Base-by-base conservation (phyloP, 2,888 invertebrate genomes). In the Venusia cambrica region DNA sequence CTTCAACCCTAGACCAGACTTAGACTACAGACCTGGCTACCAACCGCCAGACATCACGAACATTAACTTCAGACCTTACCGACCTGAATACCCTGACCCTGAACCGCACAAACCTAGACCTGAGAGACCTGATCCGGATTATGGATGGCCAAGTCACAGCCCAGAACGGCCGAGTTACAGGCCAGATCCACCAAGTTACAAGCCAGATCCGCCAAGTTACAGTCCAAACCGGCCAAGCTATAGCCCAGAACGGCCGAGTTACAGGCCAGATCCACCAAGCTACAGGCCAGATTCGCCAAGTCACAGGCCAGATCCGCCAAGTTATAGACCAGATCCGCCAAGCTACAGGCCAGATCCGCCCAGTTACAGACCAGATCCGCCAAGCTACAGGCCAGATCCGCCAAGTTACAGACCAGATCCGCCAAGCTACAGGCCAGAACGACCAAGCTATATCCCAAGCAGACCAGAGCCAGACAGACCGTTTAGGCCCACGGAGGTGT, bases 31-130 rank as follows among this genome's bases (percentile, higher is more conserved):
- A 6, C 61, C 63, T 0, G 45, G 38, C 6, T 61, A 48, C 12
- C 58, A 54, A 30, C 71, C 72, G 1, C 46, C 45, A 2, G 65
- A 58, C 13, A 47, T 54, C 10, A 54, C 54, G n/a, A 57, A 53
- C 2, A 51, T 63, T 0, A 19, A 22, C 7, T 39, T 34, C 5
- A 30, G 21, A 39, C 39, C 45, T 13, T 60, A 54, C 12, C 70
- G 64, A 45, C 73, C 67, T 0, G 29, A 21, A 21, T 39, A 39
- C 20, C 38, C 52, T 37, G n/a, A 64, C 48, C 15, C 47, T 35
- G 46, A 48, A 33, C 29, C 45, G n/a, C 21, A 50, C 3, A 50
- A 46, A 10, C 49, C 52, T 0, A 44, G 28, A n/a, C n/a, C n/a
- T 3, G 44, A 35, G 8, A 37, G 38, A 20, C 54, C 54, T n/a